A percentile compares a stretch with the other conserved stretches of the same genome.
These are phyloP conservation scores for human DNA, from an alignment of 2,113 vertebrate species.

Conservation along the genomic window DNA sequence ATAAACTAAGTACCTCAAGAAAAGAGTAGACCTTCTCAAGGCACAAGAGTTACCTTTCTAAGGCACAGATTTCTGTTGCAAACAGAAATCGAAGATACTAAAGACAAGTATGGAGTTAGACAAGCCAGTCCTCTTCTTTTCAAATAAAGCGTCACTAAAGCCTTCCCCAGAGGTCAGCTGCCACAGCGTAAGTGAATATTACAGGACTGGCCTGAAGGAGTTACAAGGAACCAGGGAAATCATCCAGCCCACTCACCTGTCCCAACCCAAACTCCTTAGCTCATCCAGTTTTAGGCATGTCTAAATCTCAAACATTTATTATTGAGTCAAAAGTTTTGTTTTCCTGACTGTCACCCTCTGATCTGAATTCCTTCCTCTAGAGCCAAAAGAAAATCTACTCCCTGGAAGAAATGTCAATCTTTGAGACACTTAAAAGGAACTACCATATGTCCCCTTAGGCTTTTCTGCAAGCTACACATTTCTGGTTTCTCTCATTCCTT, in stretches of 20 bases:
- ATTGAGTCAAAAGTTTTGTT: not conserved
- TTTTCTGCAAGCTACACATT: not conserved
- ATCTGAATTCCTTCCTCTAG: not conserved
- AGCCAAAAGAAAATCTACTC: not conserved
- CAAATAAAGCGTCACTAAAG: not conserved
- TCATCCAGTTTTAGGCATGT: not conserved
- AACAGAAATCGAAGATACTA: not conserved
- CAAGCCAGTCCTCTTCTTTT: not conserved
- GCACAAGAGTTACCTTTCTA: not conserved
- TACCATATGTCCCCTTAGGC: not conserved
- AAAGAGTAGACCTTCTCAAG: not conserved
- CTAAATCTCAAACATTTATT: not conserved
- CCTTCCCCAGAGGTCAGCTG: not conserved
- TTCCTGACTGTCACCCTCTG: not conserved
- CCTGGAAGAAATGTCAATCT: not conserved
- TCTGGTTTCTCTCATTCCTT: not conserved
- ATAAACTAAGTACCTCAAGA: not conserved
- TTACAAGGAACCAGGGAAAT: not conserved
- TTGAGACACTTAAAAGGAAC: not conserved
- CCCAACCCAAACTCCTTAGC: not conserved
- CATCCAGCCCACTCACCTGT: not conserved
- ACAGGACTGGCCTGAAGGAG: not conserved
- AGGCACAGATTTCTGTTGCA: not conserved
- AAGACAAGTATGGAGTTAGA: not conserved
- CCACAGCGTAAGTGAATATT: not conserved